Evolutionary conservation across 2,113 vertebrate genomes (phyloP).

Genomic region (Elachura formosa): DNA sequence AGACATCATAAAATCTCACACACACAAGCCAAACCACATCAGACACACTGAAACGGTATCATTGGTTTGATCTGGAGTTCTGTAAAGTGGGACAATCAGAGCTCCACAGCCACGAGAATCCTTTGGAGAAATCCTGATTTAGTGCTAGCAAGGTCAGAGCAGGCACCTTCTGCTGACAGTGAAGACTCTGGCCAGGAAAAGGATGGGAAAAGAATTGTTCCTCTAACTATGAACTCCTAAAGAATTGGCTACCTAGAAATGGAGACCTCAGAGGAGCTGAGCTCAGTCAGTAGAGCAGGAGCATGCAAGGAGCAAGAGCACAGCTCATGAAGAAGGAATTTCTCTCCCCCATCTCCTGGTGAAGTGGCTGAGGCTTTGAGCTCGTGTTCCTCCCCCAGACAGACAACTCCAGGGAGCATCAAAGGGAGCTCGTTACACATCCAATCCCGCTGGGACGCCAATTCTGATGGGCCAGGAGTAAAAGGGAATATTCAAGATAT

Average conservation of each 20-base stretch:
- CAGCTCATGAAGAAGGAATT: background rate
- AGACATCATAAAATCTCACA: background rate
- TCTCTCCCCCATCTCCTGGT: background rate
- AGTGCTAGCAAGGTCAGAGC: background rate
- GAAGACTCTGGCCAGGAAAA: background rate
- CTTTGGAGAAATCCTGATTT: background rate
- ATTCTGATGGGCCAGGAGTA: background rate
- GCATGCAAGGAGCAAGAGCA: background rate
- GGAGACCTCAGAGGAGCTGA: background rate
- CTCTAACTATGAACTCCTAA: background rate
- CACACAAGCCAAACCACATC: background rate
- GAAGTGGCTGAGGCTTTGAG: background rate
- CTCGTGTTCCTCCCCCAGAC: background rate
- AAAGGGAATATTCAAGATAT: slow-evolving; percentile 43
- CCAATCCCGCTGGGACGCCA: background rate
- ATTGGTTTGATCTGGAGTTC: background rate
- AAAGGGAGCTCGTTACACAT: background rate
- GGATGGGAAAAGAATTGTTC: background rate
- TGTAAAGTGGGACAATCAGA: background rate
- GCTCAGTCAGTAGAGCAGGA: background rate
- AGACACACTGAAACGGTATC: background rate
- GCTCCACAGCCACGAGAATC: background rate
- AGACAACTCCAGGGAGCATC: slow-evolving; percentile 25
- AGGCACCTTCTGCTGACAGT: background rate
- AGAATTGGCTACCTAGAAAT: background rate